Percentiles rank a stretch among this genome's conserved stretches.
phyloP scores from a whole-genome alignment of 1,140 invertebrate species.

The Drosophila simulans region DNA sequence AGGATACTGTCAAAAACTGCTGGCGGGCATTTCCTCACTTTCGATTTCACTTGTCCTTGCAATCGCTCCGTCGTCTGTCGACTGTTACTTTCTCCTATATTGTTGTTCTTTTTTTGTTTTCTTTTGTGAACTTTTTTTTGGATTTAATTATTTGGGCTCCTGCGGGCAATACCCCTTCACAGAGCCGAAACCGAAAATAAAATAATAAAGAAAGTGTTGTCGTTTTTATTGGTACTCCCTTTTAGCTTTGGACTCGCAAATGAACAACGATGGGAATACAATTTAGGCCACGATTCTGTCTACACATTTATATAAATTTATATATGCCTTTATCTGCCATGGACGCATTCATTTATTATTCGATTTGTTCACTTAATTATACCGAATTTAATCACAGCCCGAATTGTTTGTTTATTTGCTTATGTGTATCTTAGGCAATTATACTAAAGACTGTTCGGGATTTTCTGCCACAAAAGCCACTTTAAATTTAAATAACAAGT shows the following conservation, averaged over 20 bases:
- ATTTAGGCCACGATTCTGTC: background rate
- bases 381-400: slow-evolving; percentile 22
- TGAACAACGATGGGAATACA: slow-evolving; percentile 16
- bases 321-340: slow-evolving; percentile 1
- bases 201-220: slow-evolving; percentile 48
- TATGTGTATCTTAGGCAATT: slow-evolving; percentile 29
- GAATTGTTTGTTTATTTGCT: slow-evolving; percentile 37
- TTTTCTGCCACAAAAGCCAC: slow-evolving; percentile 7
- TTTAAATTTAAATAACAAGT: slow-evolving; percentile 17
- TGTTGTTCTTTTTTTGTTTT: slow-evolving; percentile 21
- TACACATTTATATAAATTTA: background rate
- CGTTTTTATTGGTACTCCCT: slow-evolving; percentile 44
- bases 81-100: slow-evolving; percentile 33
- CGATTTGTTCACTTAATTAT: slow-evolving; percentile 45
- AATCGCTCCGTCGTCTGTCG: slow-evolving; percentile 31
- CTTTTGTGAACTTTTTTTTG: slow-evolving; percentile 6
- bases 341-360: slow-evolving; percentile 17
- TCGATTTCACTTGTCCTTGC: slow-evolving; percentile 65
- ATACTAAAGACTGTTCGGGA: background rate
- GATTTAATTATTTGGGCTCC: slow-evolving; percentile 51
- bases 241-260: slow-evolving; percentile 31
- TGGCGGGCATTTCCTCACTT: slow-evolving; percentile 73
- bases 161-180: slow-evolving; percentile 34
- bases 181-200: slow-evolving; percentile 3
- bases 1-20: slow-evolving; percentile 73